phyloP scores from a whole-genome alignment of 2,888 invertebrate species.

The Boloria selene region DNA sequence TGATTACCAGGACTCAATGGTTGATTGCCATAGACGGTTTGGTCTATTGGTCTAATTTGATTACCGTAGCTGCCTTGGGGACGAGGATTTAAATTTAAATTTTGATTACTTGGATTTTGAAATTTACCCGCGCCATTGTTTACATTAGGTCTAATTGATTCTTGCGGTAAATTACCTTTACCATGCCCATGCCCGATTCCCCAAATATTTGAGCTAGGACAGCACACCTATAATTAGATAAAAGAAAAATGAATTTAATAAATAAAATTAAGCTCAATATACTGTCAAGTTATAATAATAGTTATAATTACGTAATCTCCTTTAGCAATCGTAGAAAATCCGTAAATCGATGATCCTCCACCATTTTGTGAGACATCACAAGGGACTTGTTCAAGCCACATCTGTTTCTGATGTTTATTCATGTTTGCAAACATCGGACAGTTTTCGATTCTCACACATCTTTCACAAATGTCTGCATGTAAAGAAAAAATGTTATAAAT shows the following conservation, averaged over 20 bases:
- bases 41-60: conserved; percentile 12
- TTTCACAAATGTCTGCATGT: conserved; percentile 55
- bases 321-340: conserved; percentile 50
- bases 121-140: conserved; percentile 11
- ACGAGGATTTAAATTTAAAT: conserved; percentile 13
- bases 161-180: conserved; percentile 14
- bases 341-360: conserved; percentile 40
- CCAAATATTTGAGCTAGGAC: conserved; percentile 51
- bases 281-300: neutral
- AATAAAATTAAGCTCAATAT: neutral
- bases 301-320: conserved; percentile 55
- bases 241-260: neutral
- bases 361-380: conserved; percentile 46
- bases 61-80: conserved; percentile 19
- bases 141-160: conserved; percentile 21
- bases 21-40: conserved; percentile 23
- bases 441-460: conserved; percentile 54
- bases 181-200: conserved; percentile 39
- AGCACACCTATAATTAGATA: conserved; percentile 55
- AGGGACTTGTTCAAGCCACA: conserved; percentile 53
- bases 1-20: conserved; percentile 14
- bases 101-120: conserved; percentile 28
- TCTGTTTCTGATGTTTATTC: conserved; percentile 52
- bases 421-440: conserved; percentile 54
- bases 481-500: neutral